Evolutionary conservation across 2,797 vertebrate genomes (phyloP).

Genomic region (Lepilemur ruficaudatus): DNA sequence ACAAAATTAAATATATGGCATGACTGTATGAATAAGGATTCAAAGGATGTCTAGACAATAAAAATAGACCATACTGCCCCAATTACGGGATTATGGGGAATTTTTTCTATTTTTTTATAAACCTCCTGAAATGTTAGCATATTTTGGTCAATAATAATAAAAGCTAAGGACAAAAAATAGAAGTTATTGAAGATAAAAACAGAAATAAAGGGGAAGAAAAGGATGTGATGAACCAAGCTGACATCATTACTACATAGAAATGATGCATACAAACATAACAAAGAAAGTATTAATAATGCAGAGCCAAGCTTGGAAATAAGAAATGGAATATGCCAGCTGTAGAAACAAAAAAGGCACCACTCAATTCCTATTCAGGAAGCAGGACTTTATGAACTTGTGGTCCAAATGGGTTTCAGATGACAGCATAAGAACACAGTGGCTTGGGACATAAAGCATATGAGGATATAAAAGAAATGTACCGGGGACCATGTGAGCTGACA

Average conservation of each 20-base stretch:
- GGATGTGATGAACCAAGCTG: neutral
- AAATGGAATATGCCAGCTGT: neutral
- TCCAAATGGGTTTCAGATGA: neutral
- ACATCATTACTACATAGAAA: neutral
- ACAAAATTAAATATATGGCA: slow-evolving; percentile 17
- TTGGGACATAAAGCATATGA: neutral
- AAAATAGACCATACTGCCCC: neutral
- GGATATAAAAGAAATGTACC: neutral
- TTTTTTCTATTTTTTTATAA: neutral
- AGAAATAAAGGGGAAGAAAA: neutral
- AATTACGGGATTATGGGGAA: neutral
- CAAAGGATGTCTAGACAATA: neutral
- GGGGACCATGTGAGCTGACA: neutral
- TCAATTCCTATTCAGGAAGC: neutral
- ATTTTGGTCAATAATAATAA: slow-evolving; percentile 31
- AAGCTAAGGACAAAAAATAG: neutral
- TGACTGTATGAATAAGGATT: neutral
- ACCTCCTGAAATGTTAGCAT: neutral
- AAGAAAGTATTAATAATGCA: neutral
- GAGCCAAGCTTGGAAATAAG: neutral
- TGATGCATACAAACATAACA: neutral
- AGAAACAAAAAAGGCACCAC: neutral
- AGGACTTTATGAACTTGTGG: neutral
- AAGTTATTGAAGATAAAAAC: neutral
- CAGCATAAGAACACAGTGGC: neutral